These are phyloP conservation scores for Rhamnusium bicolor DNA, from an alignment of 2,888 invertebrate genomes.

Conservation along the genomic window DNA sequence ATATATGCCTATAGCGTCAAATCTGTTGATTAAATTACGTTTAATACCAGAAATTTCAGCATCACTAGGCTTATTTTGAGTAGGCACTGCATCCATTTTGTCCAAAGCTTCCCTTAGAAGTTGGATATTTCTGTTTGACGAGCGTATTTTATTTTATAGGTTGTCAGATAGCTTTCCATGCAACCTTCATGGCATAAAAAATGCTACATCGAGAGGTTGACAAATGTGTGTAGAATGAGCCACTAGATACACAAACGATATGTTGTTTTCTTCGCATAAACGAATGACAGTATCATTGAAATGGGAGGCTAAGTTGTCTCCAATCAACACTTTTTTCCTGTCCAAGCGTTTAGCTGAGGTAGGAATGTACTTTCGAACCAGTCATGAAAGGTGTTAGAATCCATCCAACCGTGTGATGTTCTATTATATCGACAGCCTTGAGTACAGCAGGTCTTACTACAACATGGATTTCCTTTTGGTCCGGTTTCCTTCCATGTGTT, in stretches of 20 bases:
- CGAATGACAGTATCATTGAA: neutral
- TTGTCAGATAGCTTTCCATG: slow-evolving; percentile 45
- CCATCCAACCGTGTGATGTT: too few relatives aligned
- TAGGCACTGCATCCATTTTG: slow-evolving; percentile 9
- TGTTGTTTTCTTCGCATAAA: slow-evolving; percentile 26
- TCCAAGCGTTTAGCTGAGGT: too few relatives aligned
- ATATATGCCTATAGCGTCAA: slow-evolving; percentile 12
- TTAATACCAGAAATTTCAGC: neutral
- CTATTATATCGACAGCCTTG: too few relatives aligned
- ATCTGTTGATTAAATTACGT: slow-evolving; percentile 22
- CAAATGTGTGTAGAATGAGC: slow-evolving; percentile 22
- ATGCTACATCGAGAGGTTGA: slow-evolving; percentile 49
- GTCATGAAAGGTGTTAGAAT: too few relatives aligned
- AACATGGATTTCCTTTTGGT: too few relatives aligned
- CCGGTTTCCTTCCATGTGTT: too few relatives aligned
- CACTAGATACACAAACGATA: slow-evolving; percentile 16
- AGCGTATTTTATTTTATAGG: slow-evolving; percentile 13
- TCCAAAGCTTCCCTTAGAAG: slow-evolving; percentile 1
- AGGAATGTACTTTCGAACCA: too few relatives aligned
- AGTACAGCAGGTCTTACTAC: too few relatives aligned
- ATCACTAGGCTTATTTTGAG: slow-evolving; percentile 17
- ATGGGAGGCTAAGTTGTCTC: too few relatives aligned
- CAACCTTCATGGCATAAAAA: slow-evolving; percentile 18
- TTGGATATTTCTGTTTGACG: slow-evolving; percentile 4
- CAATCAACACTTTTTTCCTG: too few relatives aligned